Evolutionary conservation across 2,113 vertebrate genomes (phyloP), one percentile per base, ranked within the genome.

Genomic region (Rhabdomys dilectus): DNA sequence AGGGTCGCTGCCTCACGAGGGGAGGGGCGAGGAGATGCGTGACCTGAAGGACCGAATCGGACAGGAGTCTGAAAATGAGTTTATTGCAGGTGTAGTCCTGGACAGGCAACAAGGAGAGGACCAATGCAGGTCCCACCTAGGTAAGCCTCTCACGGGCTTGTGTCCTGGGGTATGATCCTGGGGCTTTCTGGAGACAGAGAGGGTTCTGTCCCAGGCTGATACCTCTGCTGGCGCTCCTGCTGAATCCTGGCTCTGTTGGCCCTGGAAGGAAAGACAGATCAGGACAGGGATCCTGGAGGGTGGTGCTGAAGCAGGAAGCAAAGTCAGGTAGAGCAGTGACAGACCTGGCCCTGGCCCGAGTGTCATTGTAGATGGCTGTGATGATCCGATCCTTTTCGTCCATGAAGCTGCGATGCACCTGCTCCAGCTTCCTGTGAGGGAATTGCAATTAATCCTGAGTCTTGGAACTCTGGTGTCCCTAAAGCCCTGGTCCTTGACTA

Each of bases 331-430:
- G 62, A 64, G 66, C 62, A 51, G 39, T 36, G 53, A 93, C 96
- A 98, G 94, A 99, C 99, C 98, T 99, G 96, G 99, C 99, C 93
- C 98, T 97, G 56, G 99, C 99, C 98, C 99, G 99, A 51, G 98
- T 98, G 22, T 99, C 98, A 0, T 99, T 99, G 97, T 99, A 99
- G 92, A 99, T 99, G 93, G 99, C 97, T 5, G 97, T 98, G 91
- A 99, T 99, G 91, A 97, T 91, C 76, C 98, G 89, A 91, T 99
- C 99, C 95, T 99, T 99, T 93, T 99, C 98, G 8, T 99, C 99
- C 99, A 99, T 99, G 97, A 99, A 99, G 92, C 95, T 98, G 4
- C 86, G 98, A 97, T 99, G 99, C 39, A 99, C 36, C 85, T 99
- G 98, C 94, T 99, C 98, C 89, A 99, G 94, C 96, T 99, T 99